Evolutionary conservation across 2,113 vertebrate species (phyloP).

Genomic region (Drymodes brunneopygia): DNA sequence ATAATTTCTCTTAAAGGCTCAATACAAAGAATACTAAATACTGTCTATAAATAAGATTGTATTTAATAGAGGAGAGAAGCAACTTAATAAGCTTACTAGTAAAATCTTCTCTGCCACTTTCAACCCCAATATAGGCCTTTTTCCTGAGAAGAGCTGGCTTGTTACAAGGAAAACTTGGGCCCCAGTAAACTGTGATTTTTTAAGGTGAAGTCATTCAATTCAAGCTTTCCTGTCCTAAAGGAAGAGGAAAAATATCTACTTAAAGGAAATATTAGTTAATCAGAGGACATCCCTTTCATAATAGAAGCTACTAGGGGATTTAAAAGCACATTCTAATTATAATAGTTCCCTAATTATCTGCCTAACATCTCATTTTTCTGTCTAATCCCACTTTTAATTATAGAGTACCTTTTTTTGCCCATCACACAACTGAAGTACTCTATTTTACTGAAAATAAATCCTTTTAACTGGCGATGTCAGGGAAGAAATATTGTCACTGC

Average conservation of each 20-base stretch:
- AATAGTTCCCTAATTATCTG: conserved; percentile 75
- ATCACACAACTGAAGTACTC: conserved; percentile 53
- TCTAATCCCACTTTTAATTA: conserved; percentile 76
- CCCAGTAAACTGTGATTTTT: background rate
- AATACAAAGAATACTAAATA: conserved; percentile 38
- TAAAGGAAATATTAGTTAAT: conserved; percentile 72
- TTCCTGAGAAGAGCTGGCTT: background rate
- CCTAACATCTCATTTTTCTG: conserved; percentile 74
- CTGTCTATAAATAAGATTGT: conserved; percentile 9
- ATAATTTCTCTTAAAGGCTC: conserved; percentile 12
- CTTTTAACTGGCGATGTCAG: conserved; percentile 62
- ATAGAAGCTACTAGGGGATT: conserved; percentile 67
- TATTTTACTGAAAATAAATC: conserved; percentile 67
- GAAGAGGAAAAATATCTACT: conserved; percentile 50
- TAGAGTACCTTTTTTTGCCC: conserved; percentile 57
- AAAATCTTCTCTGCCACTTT: background rate
- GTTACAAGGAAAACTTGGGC: background rate
- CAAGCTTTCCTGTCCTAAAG: conserved; percentile 58
- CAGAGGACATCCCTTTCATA: conserved; percentile 61
- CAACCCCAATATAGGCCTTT: background rate
- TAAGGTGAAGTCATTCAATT: conserved; percentile 23
- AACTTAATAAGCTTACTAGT: conserved; percentile 12
- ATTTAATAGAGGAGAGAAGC: conserved; percentile 1
- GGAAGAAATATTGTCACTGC: conserved; percentile 24
- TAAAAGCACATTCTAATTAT: conserved; percentile 73